Conservation (phyloP, 2,797 vertebrate genomes). For the Sebastes itinus region DNA sequence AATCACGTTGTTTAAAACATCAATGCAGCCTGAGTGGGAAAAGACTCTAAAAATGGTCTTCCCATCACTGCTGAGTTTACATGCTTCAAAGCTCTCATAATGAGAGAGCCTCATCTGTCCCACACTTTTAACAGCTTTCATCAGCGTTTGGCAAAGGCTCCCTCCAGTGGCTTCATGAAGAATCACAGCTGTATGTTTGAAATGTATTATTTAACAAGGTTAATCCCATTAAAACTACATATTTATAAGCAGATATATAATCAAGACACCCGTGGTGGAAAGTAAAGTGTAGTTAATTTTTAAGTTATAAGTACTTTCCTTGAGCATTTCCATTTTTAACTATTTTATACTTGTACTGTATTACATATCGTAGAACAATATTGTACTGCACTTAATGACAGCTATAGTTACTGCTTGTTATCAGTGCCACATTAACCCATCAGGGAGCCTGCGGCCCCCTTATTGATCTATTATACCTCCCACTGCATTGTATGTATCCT, state of each 20-base stretch:
- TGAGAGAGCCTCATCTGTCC: background rate
- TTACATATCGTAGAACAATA: background rate
- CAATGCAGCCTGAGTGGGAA: background rate
- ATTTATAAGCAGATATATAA: background rate
- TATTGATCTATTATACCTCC: background rate
- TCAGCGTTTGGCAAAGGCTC: background rate
- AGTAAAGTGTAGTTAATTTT: background rate
- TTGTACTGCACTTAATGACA: background rate
- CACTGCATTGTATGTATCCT: background rate
- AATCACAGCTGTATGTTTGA: background rate
- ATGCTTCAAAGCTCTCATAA: slow-evolving; percentile 3
- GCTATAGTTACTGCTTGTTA: background rate
- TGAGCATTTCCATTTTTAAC: background rate
- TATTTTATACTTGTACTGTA: background rate
- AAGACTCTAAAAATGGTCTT: slow-evolving; percentile 4
- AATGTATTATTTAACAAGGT: background rate
- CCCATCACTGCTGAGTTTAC: background rate
- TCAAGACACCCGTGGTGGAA: background rate
- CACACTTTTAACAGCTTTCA: background rate
- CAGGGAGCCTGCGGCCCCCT: background rate
- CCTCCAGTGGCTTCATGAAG: slow-evolving; percentile 8
- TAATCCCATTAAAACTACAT: background rate
- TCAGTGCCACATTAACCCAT: background rate
- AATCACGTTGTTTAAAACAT: background rate
- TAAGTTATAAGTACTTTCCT: background rate